Evolutionary conservation across 2,113 vertebrate species (phyloP), one percentile per base, ranked within the genome.

Genomic region (Numida meleagris): DNA sequence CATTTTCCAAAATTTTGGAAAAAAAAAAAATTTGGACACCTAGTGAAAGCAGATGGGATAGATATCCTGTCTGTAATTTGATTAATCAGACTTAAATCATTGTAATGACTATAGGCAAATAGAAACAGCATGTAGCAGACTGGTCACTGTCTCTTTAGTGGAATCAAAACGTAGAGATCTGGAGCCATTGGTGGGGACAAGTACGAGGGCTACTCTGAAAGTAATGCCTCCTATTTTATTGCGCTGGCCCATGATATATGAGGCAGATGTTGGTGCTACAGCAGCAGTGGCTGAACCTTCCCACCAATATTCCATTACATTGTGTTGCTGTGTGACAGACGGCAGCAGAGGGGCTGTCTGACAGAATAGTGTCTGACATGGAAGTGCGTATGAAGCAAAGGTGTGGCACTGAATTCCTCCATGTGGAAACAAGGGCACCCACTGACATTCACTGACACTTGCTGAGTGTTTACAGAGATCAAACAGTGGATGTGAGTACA

Each of bases 1-100:
- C 55, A 89, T 93, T 95, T 96, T 93, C 92, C 91, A 93, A 93
- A 91, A 95, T 88, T 51, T 71, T 48, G 43, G 48, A 89, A 96
- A 75, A 7, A 48, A 57, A 83, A 86, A 87, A 71, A 42, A 18
- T 88, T 83, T 80, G 70, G 71, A 82, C 58, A 80, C 12, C 20
- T 34, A 73, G 15, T 48, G 70, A 84, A 51, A 92, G 33, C 2
- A 2, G 63, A 85, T 71, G n/a, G 75, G 92, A 86, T 86, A 94
- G 50, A 82, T 51, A 91, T 76, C 70, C 75, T 77, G 72, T 42
- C 77, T 85, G 51, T 67, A 93, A 75, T 95, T 93, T 85, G 91
- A 82, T 74, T 88, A 83, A 80, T 61, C 25, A 55, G 68, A 51
- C 38, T 87, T 93, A 91, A 91, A 91, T 71, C 59, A 82, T 19